Conservation (phyloP, 2,113 vertebrate genomes). For the Psittacus erithacus region DNA sequence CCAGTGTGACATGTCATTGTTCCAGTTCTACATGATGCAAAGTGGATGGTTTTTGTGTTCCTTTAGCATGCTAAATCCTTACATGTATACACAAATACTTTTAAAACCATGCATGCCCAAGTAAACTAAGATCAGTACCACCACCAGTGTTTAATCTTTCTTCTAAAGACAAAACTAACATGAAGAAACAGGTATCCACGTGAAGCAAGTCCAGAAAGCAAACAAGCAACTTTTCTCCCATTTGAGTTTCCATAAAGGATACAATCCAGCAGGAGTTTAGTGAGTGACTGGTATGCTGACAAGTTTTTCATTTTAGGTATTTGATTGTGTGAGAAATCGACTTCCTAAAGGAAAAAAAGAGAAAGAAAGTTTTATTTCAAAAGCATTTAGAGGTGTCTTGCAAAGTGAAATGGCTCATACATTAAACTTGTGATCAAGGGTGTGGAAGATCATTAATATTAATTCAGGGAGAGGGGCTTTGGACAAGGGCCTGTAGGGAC, state of each 20-base stretch:
- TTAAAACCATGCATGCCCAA: background rate
- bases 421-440: background rate
- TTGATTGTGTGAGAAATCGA: slow-evolving; percentile 87
- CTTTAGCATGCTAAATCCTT: background rate
- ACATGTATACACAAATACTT: background rate
- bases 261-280: slow-evolving; percentile 86
- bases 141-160: background rate
- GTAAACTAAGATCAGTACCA: background rate
- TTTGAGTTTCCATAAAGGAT: slow-evolving; percentile 79
- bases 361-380: background rate
- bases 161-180: background rate
- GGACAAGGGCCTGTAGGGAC: too few species aligned
- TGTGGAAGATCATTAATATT: background rate
- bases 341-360: slow-evolving; percentile 78
- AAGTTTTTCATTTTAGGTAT: slow-evolving; percentile 88
- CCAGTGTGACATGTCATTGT: background rate
- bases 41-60: background rate
- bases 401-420: background rate
- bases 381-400: background rate
- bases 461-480: background rate
- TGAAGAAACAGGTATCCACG: background rate
- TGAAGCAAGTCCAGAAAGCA: background rate
- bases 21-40: background rate
- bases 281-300: slow-evolving; percentile 77
- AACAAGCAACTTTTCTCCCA: background rate